These are phyloP conservation scores for Strix aluco DNA, from an alignment of 2,113 vertebrate species.

Conservation along the genomic window DNA sequence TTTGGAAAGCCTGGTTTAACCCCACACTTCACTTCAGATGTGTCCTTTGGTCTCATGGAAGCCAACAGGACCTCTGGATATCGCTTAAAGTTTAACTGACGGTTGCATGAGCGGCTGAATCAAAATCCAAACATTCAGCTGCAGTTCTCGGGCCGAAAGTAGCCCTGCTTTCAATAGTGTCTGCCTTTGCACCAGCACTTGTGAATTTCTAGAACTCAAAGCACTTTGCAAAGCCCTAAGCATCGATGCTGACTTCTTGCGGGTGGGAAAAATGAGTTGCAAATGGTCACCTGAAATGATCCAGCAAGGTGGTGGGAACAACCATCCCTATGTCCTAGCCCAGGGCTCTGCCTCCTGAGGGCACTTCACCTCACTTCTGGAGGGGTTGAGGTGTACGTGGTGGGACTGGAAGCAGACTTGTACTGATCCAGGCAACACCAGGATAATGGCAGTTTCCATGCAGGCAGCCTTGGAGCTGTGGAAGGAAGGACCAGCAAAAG, in stretches of 20 bases:
- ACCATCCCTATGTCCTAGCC: neutral
- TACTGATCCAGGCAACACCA: neutral
- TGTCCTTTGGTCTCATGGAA: neutral
- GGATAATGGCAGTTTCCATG: neutral
- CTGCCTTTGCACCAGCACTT: neutral
- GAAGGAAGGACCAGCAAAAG: neutral
- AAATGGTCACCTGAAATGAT: neutral
- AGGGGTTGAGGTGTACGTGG: neutral
- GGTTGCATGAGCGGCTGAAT: neutral
- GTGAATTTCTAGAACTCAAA: neutral
- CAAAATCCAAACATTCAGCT: neutral
- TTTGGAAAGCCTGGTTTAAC: neutral
- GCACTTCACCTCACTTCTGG: neutral
- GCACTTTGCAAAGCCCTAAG: neutral
- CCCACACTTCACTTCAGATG: neutral
- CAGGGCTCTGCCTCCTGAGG: neutral
- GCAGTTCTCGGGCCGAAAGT: neutral
- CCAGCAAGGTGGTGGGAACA: neutral
- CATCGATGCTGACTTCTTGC: rapidly evolving
- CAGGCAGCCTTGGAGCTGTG: neutral
- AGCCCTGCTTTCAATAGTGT: neutral
- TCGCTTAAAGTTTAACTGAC: constrained; percentile 22
- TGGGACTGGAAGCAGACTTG: neutral
- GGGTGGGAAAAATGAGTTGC: neutral
- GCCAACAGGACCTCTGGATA: neutral